phyloP scores from a whole-genome alignment of 2,888 invertebrate genomes.

The Gibbula magus region DNA sequence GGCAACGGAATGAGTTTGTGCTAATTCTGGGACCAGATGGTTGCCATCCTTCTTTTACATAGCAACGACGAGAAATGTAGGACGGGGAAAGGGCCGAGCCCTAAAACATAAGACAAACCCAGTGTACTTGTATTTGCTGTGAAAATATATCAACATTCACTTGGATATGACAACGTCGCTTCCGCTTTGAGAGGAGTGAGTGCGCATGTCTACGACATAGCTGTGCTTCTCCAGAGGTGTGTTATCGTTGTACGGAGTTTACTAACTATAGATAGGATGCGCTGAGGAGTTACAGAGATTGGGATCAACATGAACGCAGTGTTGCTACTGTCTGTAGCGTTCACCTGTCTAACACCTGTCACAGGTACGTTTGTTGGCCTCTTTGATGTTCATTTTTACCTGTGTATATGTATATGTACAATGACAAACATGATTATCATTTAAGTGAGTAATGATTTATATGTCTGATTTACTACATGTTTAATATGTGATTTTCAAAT shows the following conservation, averaged over 20 bases:
- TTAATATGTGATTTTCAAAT: too few relatives aligned
- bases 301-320: neutral
- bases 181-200: neutral
- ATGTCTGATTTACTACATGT: too few relatives aligned
- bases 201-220: neutral
- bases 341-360: neutral
- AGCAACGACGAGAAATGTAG: neutral
- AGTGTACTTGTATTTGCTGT: neutral
- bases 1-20: neutral
- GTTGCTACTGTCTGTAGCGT: neutral
- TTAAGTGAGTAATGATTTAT: too few relatives aligned
- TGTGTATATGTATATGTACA: too few relatives aligned
- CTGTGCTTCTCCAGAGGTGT: neutral
- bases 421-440: too few relatives aligned
- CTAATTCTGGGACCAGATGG: neutral
- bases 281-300: neutral
- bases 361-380: neutral
- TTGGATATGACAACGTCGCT: neutral
- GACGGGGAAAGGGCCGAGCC: neutral
- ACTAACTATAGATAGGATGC: neutral
- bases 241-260: neutral
- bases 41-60: constrained; percentile 10
- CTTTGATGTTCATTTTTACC: too few relatives aligned
- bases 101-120: neutral
- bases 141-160: neutral